Base-by-base conservation (phyloP, 2,113 vertebrate species). In the Ailurus styani region DNA sequence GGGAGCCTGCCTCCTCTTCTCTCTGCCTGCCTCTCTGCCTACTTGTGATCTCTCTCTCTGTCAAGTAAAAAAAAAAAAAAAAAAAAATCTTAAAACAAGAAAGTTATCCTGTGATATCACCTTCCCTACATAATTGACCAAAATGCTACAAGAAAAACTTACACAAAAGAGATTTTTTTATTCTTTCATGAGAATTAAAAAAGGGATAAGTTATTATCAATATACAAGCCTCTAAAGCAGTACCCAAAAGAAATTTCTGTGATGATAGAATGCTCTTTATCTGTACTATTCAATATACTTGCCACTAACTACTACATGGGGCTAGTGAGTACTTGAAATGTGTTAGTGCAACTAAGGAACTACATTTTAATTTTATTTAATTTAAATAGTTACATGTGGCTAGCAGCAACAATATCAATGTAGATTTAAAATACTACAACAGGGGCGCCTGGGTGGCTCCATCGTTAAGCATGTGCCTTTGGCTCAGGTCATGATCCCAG, bases 321-420 rank as follows among this genome's bases (percentile, higher is more conserved):
- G 55, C 54, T 86, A 82, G 0, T 87, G 27, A 72, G 82, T 27
- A 93, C 25, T 23, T 81, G 50, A 96, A 91, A 95, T 89, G 34
- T 77, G 62, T 81, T 95, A 89, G 55, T 62, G 6, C 64, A 89
- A 55, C 29, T 47, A 15, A 89, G 29, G 42, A 91, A 85, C 25
- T 64, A 27, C 54, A 91, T 89, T 95, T 96, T 87, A 87, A 87
- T 91, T 91, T 96, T 93, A 93, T 79, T 79, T 86, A 90, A 82
- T 34, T 84, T 57, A 93, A 90, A 82, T 29, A 70, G 77, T 8
- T 31, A 81, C 52, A 85, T 83, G 77, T 77, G 62, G 47, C 29
- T 66, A 77, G 18, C 47, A 47, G 50, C 34, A 79, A 90, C 12
- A 17, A 6, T 42, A 60, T 40, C 29, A 66, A 68, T 20, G 17